Evolutionary conservation across 2,113 vertebrate species (phyloP).

Genomic region (Corvus moneduloides): DNA sequence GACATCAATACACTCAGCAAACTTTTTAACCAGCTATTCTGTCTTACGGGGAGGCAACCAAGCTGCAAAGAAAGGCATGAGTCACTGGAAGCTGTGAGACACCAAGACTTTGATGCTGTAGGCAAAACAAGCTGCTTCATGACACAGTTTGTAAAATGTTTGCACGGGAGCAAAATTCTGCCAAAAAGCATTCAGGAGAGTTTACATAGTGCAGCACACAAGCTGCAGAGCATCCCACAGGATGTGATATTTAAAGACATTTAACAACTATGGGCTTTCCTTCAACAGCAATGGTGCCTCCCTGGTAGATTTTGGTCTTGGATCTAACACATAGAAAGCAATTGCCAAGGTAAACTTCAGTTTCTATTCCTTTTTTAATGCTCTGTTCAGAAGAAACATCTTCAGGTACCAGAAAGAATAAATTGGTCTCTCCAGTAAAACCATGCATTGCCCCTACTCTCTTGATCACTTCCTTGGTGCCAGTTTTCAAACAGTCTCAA

Average conservation of each 20-base stretch:
- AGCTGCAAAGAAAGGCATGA: not conserved
- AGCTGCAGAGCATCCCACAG: not conserved
- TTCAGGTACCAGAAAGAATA: not conserved
- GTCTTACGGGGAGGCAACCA: not conserved
- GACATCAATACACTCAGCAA: not conserved
- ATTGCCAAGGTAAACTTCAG: not conserved
- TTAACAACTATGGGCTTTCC: not conserved
- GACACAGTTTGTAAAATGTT: not conserved
- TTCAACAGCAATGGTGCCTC: not conserved
- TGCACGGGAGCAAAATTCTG: not conserved
- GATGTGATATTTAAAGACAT: not conserved
- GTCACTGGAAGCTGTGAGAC: constrained; percentile 1
- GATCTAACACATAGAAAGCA: not conserved
- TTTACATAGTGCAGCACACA: not conserved
- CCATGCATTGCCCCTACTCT: not conserved
- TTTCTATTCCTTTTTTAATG: not conserved
- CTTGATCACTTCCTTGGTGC: not conserved
- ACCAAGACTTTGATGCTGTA: not conserved
- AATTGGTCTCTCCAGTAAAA: not conserved
- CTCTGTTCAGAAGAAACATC: not conserved
- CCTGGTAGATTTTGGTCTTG: not conserved
- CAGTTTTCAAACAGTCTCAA: not conserved
- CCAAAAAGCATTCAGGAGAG: not conserved
- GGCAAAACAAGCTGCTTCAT: constrained; percentile 45
- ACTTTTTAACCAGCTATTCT: not conserved